A percentile compares a stretch with the other conserved stretches of the same genome.
Conservation (phyloP, 2,888 invertebrate genomes). For the Amblyteles armatorius region DNA sequence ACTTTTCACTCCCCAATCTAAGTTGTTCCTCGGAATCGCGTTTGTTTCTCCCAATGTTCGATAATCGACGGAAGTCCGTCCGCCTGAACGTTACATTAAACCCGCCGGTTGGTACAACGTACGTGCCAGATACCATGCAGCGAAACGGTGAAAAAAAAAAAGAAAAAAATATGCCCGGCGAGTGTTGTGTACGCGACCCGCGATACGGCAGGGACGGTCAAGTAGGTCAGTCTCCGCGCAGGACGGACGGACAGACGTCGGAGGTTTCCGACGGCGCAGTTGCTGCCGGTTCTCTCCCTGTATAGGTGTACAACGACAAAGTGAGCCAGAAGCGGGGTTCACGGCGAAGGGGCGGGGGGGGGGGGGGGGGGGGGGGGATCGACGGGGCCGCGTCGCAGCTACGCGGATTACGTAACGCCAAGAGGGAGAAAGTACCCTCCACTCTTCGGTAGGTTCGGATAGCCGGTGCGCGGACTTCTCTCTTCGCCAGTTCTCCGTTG, state of each 20-base stretch:
- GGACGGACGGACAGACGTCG: conserved; percentile 54
- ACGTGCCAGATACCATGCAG: conserved; percentile 15
- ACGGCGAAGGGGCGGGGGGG: background rate
- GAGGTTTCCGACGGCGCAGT: conserved; percentile 53
- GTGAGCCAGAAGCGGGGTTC: conserved; percentile 46
- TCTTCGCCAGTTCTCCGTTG: conserved; percentile 21
- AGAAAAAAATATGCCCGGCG: conserved; percentile 22
- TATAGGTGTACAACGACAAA: conserved; percentile 60
- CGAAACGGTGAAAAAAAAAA: conserved; percentile 6
- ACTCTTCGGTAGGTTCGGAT: conserved; percentile 56
- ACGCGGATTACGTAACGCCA: conserved; percentile 79
- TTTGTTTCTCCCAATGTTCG: too few relatives aligned
- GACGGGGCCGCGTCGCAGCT: conserved; percentile 64
- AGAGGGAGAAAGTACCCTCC: conserved; percentile 81
- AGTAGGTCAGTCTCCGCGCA: conserved; percentile 80
- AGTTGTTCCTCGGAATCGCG: too few relatives aligned
- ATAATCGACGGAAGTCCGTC: conserved; percentile 41
- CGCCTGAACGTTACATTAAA: conserved; percentile 17
- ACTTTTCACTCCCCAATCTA: too few relatives aligned
- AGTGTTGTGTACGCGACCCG: conserved; percentile 59
- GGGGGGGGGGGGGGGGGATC: conserved; percentile 8
- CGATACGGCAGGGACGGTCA: conserved; percentile 76
- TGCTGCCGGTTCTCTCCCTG: conserved; percentile 53
- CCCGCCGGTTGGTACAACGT: conserved; percentile 39
- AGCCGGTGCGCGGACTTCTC: conserved; percentile 40